phyloP scores from a whole-genome alignment of 2,797 vertebrate species.

The Hafferia zeledoni region DNA sequence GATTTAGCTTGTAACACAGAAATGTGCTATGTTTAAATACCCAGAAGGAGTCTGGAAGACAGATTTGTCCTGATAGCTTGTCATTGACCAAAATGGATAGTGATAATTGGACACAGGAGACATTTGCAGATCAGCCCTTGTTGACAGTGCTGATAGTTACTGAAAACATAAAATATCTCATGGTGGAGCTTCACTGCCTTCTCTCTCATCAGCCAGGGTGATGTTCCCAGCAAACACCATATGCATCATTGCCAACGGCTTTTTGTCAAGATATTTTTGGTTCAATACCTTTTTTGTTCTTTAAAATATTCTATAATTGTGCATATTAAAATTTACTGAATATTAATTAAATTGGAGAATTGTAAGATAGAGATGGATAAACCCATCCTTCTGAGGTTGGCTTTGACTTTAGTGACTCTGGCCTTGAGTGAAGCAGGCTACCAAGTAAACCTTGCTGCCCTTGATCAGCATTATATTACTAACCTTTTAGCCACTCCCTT shows the following conservation, averaged over 20 bases:
- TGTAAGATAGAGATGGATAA: neutral
- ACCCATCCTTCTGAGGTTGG: neutral
- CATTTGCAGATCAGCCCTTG: constrained; percentile 60
- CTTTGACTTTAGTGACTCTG: neutral
- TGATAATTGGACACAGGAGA: constrained; percentile 75
- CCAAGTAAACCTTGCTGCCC: neutral
- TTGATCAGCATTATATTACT: neutral
- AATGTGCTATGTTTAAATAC: constrained; percentile 37
- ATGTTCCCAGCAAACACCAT: neutral
- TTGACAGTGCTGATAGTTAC: constrained; percentile 53
- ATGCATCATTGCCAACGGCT: neutral
- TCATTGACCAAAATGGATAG: constrained; percentile 71
- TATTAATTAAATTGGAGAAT: neutral
- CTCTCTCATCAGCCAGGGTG: neutral
- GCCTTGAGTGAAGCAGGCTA: neutral
- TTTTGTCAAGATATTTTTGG: neutral
- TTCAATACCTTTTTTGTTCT: neutral
- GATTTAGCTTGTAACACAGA: neutral
- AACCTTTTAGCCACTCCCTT: neutral
- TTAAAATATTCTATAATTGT: neutral
- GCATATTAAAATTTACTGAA: neutral
- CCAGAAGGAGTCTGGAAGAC: constrained; percentile 60
- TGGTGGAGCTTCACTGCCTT: constrained; percentile 41
- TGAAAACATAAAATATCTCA: constrained; percentile 52
- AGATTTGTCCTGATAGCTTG: constrained; percentile 70